Evolutionary conservation across 92 coral and sea anemone genomes (phyloP), one percentile per base, ranked within the genome.

Genomic region (Paramuricea clavata): DNA sequence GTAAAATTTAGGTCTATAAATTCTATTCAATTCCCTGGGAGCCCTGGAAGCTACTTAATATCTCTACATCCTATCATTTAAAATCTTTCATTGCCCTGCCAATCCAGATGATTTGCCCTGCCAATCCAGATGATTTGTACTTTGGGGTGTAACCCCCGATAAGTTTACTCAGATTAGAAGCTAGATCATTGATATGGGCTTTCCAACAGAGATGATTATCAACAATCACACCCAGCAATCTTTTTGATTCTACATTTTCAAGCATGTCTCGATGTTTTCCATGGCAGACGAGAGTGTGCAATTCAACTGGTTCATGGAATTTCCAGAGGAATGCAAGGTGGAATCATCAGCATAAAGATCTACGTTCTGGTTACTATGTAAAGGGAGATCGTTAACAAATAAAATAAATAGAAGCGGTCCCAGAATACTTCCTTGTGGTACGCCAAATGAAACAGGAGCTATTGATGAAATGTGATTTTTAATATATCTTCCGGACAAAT

Each of bases 311-410:
- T 25, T 61, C 1, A 61, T 61, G 13, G 69, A 19, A 1, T 25
- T 23, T 5, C 69, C 81, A 15, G 83, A 82, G 42, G 91, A 86
- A 22, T 77, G 26, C 19, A 78, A 26, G 23, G 88, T 87, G 2
- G 91, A 81, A 64, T 87, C 91, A 73, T 87, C 91, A 23, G 91
- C 91, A 60, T 87, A 87, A 17, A 87, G 88, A 56, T 88, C 91
- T 5, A 83, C 3, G 12, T 75, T 31, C 27, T 28, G 69, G 60
- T 27, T 54, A 25, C 80, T 60, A 62, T 79, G 86, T 49, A 86
- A 81, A 22, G 90, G 93, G 70, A 90, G 78, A 61, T 90, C 93
- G 47, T 85, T 90, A 26, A 90, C 87, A 72, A 78, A 86, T 74
- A 79, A 65, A 30, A 60, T 79, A 35, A 77, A 90, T 28, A 83